Conservation (phyloP, 2,888 invertebrate genomes). For the Pollenia labialis region DNA sequence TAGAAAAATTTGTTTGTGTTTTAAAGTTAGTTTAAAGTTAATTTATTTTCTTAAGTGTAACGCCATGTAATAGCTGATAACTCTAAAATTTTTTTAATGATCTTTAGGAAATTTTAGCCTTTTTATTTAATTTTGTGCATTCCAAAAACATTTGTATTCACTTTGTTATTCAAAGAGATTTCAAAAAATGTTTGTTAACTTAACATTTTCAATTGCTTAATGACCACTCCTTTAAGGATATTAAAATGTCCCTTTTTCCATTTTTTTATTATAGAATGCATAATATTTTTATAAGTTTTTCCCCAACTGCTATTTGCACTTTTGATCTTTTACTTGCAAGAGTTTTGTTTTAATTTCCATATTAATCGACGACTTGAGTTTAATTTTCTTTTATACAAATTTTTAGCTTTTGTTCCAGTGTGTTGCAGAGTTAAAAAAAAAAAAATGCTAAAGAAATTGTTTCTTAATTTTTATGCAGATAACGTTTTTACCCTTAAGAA, state of each 20-base stretch:
- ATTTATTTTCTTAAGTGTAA: too few species aligned
- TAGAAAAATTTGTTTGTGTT: too few species aligned
- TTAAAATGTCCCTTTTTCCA: neutral
- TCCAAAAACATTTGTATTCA: neutral
- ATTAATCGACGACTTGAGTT: slow-evolving; percentile 9
- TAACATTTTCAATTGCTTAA: neutral
- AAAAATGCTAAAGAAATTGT: neutral
- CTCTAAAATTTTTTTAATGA: too few species aligned
- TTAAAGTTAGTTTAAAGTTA: too few species aligned
- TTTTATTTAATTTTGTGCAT: too few species aligned
- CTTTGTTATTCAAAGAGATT: neutral
- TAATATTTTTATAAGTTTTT: neutral
- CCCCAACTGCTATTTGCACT: neutral
- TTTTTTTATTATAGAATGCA: too few species aligned
- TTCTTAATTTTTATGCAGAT: slow-evolving; percentile 26
- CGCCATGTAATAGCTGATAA: too few species aligned
- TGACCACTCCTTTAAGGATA: neutral
- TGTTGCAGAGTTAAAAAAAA: neutral
- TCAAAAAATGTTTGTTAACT: neutral
- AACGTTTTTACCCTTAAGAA: slow-evolving; percentile 22
- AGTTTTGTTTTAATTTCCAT: slow-evolving; percentile 4
- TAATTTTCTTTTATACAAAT: slow-evolving; percentile 10
- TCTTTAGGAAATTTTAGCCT: too few species aligned
- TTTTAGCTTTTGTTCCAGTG: neutral
- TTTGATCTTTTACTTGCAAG: neutral